Base-by-base conservation (phyloP, 2,888 invertebrate genomes). In the Andricus quercusramuli region DNA sequence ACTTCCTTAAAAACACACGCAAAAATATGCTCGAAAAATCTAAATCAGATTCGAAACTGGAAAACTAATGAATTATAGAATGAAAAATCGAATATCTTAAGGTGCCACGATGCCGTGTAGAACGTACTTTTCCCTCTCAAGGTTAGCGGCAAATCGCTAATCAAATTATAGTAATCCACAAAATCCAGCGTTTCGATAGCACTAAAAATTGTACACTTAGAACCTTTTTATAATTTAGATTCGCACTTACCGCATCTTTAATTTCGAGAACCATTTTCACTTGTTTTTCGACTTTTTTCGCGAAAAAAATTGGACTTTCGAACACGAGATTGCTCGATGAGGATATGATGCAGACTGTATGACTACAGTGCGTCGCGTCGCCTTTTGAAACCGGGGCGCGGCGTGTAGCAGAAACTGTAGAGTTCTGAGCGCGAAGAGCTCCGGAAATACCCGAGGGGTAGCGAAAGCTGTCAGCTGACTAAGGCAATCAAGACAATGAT, bases 231-330 rank as follows among this genome's bases (percentile, higher is more conserved):
- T 56, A 32, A 11, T 3, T 17, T 3, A 5, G 9, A 51, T 47
- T 70, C 1, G 29, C n/a, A 74, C 74, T 74, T 56, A 74, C 74
- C 15, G 32, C 0, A 9, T 37, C 37, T 59, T 74, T 56, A 15
- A 74, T 22, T 74, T 56, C 20, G 37, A 74, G 56, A 74, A 74
- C 74, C 74, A 74, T 74, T 56, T 74, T 74, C 32, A 56, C n/a
- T 74, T 11, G 29, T 29, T 74, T 37, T 25, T n/a, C 32, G 13
- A 37, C 13, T 56, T n/a, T 56, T 74, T 74, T n/a, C n/a, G 13
- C 17, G 29, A 29, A 74, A 15, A 25, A n/a, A 68, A 15, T 32
- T 56, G n/a, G n/a, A 37, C 3, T 32, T n/a, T 4, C 6, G n/a
- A 44, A 64, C 6, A 25, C 15, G 15, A 13, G 6, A 13, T 29